A percentile compares a stretch with the other conserved stretches of the same genome.
phyloP scores from a whole-genome alignment of 2,797 vertebrate species.

The Salmo trutta region DNA sequence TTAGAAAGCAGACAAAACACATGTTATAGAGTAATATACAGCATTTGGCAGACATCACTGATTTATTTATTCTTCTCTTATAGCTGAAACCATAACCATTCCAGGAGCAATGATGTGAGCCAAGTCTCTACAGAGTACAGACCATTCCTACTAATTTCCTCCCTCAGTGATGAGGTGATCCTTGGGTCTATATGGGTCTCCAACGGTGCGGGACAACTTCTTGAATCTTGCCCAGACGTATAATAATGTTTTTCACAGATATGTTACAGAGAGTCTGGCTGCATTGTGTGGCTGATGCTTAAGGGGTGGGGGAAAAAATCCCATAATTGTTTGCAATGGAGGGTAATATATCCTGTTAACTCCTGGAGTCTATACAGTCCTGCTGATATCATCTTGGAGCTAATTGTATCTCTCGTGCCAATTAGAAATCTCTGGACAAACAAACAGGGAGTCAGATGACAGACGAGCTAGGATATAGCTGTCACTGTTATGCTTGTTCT shows the following conservation, averaged over 20 bases:
- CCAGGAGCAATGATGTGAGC: neutral
- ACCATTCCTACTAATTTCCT: neutral
- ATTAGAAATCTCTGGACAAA: neutral
- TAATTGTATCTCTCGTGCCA: neutral
- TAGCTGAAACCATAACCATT: constrained; percentile 3
- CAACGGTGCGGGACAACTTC: neutral
- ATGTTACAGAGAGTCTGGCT: constrained; percentile 2
- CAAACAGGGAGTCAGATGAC: neutral
- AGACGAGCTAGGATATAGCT: neutral
- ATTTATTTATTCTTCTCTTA: neutral
- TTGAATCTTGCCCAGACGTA: constrained; percentile 8
- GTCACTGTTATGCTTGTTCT: neutral
- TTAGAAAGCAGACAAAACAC: neutral
- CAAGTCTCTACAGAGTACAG: neutral
- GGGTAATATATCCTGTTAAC: neutral
- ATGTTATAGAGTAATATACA: neutral
- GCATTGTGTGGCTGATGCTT: constrained; percentile 12
- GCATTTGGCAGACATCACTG: neutral
- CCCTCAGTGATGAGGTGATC: constrained; percentile 12
- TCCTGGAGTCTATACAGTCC: neutral
- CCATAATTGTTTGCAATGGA: neutral
- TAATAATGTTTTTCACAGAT: neutral
- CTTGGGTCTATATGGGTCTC: constrained; percentile 2
- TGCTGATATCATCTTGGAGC: neutral
- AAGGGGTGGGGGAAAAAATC: constrained; percentile 13